Evolutionary conservation across 2,888 invertebrate genomes (phyloP), one percentile per base, ranked within the genome.

Genomic region (Tethea ocularis): DNA sequence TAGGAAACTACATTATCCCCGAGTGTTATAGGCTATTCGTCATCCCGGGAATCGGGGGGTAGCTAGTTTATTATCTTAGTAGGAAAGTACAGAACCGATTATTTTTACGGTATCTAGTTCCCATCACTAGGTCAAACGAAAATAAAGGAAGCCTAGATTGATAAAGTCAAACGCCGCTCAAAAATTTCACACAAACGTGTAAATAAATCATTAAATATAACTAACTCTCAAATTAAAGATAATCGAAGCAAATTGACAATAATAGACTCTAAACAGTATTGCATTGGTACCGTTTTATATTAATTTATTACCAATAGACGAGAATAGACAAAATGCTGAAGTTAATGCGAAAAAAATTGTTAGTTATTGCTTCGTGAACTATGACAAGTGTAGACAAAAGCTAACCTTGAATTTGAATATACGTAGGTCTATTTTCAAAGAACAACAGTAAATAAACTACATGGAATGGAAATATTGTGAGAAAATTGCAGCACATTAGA

Each of bases 201-300:
- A 46, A 46, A 46, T 20, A 20, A 46, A 46, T 46, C 46, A 17
- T 2, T 46, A 46, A 26, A 52, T 11, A 24, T 52, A 8, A 24
- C 17, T 7, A 52, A 15, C 24, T n/a, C 15, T 24, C n/a, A 52
- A 24, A n/a, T 52, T 5, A 23, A 52, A 15, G 24, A 26, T 24
- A 24, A 52, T 24, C 15, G 23, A 52, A 7, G 23, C 52, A 15
- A 52, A 58, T 58, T 55, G 51, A 29, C 36, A 58, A 55, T 58
- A 58, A 58, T 41, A 51, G 33, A 58, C 55, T 58, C 51, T 58
- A 58, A 58, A 55, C 6, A 51, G 58, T 55, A 36, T 20, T 51
- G n/a, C n/a, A 55, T 20, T 51, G 46, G 17, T 58, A 52, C 33
- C 20, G 58, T 56, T 57, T 52, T 58, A 46, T 52, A 24, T 51